Base-by-base conservation (phyloP, 2,113 vertebrate genomes). In the Brachirus orientalis region DNA sequence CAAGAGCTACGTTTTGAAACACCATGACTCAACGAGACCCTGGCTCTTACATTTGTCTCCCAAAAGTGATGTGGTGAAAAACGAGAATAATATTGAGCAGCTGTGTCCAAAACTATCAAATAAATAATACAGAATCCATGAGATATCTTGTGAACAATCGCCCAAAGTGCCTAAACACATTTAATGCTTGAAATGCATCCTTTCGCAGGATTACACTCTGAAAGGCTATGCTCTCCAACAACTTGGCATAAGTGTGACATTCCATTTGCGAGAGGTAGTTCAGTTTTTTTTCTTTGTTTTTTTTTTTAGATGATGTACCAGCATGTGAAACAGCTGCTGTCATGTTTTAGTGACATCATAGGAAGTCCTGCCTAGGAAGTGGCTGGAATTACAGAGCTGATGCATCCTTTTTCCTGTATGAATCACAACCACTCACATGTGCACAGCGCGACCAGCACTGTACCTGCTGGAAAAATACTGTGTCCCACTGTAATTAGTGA, bases 221-320 rank as follows among this genome's bases (percentile, higher is more conserved):
- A 37, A 41, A 62, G 68, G 61, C 54, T 52, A 51, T 52, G 72
- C 19, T 58, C 60, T 53, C 41, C 43, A 64, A 73, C 66, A 11
- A 46, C 66, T 75, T 88, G 86, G 87, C 80, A 47, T 57, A 70
- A 6, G 6, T 1, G 40, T 8, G 19, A 62, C 72, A 86, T 85
- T 88, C 86, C 86, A 63, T 59, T 75, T 11, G 2, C 17, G 10
- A 17, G 55, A 71, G 14, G 56, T 86, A 63, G 58, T 22, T 10
- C 36, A 45, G 52, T 17, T 28, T 69, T 28, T 69, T 40, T 3
- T 14, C 48, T 63, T 40, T 33, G 10, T 12, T 43, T 63, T 16
- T 60, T 50, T 38, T 67, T 35, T 53, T 12, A 33, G 68, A 16
- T 10, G 14, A 28, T 79, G 28, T 59, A 69, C 40, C 10, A 47